These are phyloP conservation scores for Corynorhinus townsendii DNA, from an alignment of 2,113 vertebrate species.

Conservation along the genomic window DNA sequence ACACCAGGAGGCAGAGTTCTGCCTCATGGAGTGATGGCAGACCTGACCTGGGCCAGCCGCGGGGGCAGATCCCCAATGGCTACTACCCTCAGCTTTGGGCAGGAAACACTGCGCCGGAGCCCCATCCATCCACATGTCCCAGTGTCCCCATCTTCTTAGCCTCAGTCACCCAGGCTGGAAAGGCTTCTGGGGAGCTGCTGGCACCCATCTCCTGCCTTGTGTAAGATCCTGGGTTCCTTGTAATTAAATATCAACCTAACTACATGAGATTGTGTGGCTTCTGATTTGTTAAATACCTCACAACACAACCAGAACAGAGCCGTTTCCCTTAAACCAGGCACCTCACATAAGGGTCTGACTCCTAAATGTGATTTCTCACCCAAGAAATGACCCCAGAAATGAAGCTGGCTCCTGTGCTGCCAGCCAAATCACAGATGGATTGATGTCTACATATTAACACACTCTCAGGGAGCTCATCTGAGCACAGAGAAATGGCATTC, in stretches of 20 bases:
- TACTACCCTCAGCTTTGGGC: slow-evolving; percentile 48
- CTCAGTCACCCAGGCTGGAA: slow-evolving; percentile 43
- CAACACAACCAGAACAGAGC: not conserved
- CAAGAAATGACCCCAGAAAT: not conserved
- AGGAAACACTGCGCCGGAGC: slow-evolving; percentile 54
- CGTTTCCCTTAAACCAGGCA: not conserved
- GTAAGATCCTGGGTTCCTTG: slow-evolving; percentile 64
- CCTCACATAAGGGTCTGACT: not conserved
- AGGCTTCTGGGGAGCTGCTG: slow-evolving; percentile 30
- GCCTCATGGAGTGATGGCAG: slow-evolving; percentile 66
- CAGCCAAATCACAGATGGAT: not conserved
- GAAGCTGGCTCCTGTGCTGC: not conserved
- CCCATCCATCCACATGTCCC: not conserved
- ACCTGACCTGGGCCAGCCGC: slow-evolving; percentile 26
- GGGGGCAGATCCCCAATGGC: slow-evolving; percentile 26
- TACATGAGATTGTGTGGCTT: slow-evolving; percentile 34
- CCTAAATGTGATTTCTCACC: not conserved
- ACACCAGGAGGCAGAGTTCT: slow-evolving; percentile 62
- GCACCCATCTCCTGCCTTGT: slow-evolving; percentile 52
- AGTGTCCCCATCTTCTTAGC: not conserved
- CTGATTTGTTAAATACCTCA: slow-evolving; percentile 38
- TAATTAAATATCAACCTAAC: slow-evolving; percentile 70
- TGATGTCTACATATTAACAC: not conserved
- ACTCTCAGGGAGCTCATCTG: not conserved
- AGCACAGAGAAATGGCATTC: not conserved